Percentiles rank a stretch among this genome's conserved stretches.
These are phyloP conservation scores for Ploceus nigricollis DNA, from an alignment of 2,113 vertebrate genomes.

Conservation along the genomic window DNA sequence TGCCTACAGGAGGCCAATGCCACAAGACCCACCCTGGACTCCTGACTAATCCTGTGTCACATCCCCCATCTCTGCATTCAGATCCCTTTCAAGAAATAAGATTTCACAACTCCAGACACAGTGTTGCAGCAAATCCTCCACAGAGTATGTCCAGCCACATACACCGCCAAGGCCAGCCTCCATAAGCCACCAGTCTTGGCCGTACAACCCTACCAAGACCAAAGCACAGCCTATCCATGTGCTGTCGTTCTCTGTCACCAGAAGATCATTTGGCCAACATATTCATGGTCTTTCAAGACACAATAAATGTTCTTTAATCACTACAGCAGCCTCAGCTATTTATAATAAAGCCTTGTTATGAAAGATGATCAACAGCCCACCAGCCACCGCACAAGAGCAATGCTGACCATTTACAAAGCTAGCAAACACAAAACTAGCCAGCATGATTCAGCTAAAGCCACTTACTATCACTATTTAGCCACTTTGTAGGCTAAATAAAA, in stretches of 20 bases:
- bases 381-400: background rate
- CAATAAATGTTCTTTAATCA: background rate
- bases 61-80: background rate
- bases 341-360: background rate
- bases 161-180: accelerated
- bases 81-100: background rate
- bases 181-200: accelerated
- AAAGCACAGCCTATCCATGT: accelerated
- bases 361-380: background rate
- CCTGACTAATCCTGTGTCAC: background rate
- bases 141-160: accelerated
- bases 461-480: background rate
- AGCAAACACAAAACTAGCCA: background rate
- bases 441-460: background rate
- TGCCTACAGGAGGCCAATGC: background rate
- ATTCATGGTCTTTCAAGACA: background rate
- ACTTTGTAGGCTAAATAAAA: background rate
- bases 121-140: background rate
- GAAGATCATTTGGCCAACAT: background rate
- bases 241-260: background rate
- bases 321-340: background rate
- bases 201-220: background rate
- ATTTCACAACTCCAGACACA: background rate
- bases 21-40: accelerated
- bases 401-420: background rate